These are phyloP conservation scores for Harpagifer antarcticus DNA, from an alignment of 2,797 vertebrate species.

Conservation along the genomic window DNA sequence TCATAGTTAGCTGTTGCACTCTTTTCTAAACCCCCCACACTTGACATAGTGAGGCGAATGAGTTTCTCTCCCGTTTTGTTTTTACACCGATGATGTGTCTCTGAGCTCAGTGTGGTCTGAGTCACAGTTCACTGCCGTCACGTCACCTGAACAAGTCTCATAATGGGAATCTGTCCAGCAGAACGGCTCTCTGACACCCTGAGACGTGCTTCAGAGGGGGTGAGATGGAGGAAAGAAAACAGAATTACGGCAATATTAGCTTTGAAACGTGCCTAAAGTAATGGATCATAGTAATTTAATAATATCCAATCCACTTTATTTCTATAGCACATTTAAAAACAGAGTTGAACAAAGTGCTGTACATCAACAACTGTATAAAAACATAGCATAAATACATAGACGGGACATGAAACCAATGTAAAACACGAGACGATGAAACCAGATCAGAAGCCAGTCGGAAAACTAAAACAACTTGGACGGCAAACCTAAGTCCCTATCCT, in stretches of 20 bases:
- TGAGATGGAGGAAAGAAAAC: constrained; percentile 6
- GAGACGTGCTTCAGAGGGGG: constrained; percentile 1
- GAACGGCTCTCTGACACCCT: constrained; percentile 12
- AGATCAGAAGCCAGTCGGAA: too few relatives aligned
- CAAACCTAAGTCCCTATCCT: too few relatives aligned
- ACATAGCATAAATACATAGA: too few relatives aligned
- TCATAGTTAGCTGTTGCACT: too few relatives aligned
- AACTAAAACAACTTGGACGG: too few relatives aligned
- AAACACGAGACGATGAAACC: too few relatives aligned
- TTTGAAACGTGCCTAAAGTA: constrained; percentile 19
- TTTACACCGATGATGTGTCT: constrained; percentile 14
- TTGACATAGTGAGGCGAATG: background rate
- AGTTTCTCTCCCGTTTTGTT: constrained; percentile 13
- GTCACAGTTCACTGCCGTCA: constrained; percentile 24
- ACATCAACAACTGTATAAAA: too few relatives aligned
- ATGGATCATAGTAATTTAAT: background rate
- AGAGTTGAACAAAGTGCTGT: too few relatives aligned
- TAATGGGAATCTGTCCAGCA: constrained; percentile 49
- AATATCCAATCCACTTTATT: too few relatives aligned
- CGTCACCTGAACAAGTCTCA: constrained; percentile 45
- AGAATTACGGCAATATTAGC: constrained; percentile 3
- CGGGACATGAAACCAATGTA: too few relatives aligned
- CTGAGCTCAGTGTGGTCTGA: constrained; percentile 19
- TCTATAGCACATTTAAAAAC: too few relatives aligned
- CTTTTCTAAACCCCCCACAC: too few relatives aligned